Base-by-base conservation (phyloP, 2,797 vertebrate genomes). In the Melanotaenia trifasciata region DNA sequence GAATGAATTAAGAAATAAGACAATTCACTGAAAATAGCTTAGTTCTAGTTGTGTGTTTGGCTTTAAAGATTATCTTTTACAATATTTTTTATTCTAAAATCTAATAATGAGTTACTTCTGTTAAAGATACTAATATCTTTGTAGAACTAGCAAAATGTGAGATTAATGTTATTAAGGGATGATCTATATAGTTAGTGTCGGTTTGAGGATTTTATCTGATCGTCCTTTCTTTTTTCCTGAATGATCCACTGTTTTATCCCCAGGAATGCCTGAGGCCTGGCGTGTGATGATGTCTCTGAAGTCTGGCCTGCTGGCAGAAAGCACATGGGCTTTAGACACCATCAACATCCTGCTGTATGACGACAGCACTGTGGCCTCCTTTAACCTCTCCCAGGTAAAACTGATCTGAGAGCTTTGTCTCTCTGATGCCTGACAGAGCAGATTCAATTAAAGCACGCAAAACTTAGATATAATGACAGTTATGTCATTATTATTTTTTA, bases 241-340 rank as follows among this genome's bases (percentile, higher is more conserved):
- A 78, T 64, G 76, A 64, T 30, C 54, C 18, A 9, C 53, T 68
- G 59, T 74, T 85, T 82, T 1, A 62, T 86, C 78, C 78, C 54
- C 71, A 99, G 98, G 98, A 88, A 98, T 96, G 83, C 98, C 98
- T 1, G 98, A 99, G 91, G 98, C 98, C 4, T 99, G 98, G 98
- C 96, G 98, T 54, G 97, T 99, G 88, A 99, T 99, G 98, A 99
- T 99, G 98, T 99, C 98, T 87, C 95, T 99, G 69, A 99, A 99
- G 92, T 99, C 98, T 53, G 98, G 98, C 72, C 95, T 99, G 79
- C 80, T 99, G 93, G 98, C 97, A 76, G 98, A 99, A 94, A 99
- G 97, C 90, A 98, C 98, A 1, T 99, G 98, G 98, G 98, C 98
- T 66, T 91, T 99, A 84, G 98, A 99, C 93, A 99, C 98, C 84